Percentiles rank a stretch among this genome's conserved stretches.
phyloP scores from a whole-genome alignment of 2,113 vertebrate species.

The Scartelaos histophorus region DNA sequence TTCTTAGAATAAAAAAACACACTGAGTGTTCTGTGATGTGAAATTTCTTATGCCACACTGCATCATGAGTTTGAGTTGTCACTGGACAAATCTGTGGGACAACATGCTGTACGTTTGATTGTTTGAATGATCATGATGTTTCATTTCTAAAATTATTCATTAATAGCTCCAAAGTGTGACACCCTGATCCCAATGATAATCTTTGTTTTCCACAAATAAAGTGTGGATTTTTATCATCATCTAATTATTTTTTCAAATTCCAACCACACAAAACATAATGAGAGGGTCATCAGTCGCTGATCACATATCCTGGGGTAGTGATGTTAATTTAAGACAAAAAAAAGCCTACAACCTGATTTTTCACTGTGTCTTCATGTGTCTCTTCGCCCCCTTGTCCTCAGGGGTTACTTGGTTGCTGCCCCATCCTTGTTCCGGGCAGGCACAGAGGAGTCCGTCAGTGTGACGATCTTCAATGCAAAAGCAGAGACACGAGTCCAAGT shows the following conservation, averaged over 20 bases:
- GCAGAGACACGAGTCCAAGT: conserved; percentile 85
- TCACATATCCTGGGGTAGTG: background rate
- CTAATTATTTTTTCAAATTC: conserved; percentile 43
- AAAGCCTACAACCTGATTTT: too few species aligned
- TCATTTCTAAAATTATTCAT: conserved; percentile 4
- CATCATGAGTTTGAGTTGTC: background rate
- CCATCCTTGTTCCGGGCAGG: conserved; percentile 88
- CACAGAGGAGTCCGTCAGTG: conserved; percentile 85
- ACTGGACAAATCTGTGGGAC: background rate
- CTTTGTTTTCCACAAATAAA: conserved; percentile 45
- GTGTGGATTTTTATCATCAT: conserved; percentile 46
- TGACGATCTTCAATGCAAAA: conserved; percentile 87
- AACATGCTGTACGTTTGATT: too few species aligned
- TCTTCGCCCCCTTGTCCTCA: conserved; percentile 43
- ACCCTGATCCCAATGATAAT: conserved; percentile 49
- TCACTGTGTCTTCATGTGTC: background rate
- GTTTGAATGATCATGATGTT: too few species aligned
- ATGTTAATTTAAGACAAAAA: background rate
- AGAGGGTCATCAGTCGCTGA: background rate
- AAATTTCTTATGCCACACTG: conserved; percentile 6
- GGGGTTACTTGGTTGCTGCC: conserved; percentile 87
- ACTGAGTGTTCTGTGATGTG: conserved; percentile 1
- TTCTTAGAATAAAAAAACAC: background rate
- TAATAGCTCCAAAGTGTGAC: conserved; percentile 55
- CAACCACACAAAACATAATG: conserved; percentile 46